These are phyloP conservation scores for Euzophera pinguis DNA, from an alignment of 2,888 invertebrate genomes.

Conservation along the genomic window DNA sequence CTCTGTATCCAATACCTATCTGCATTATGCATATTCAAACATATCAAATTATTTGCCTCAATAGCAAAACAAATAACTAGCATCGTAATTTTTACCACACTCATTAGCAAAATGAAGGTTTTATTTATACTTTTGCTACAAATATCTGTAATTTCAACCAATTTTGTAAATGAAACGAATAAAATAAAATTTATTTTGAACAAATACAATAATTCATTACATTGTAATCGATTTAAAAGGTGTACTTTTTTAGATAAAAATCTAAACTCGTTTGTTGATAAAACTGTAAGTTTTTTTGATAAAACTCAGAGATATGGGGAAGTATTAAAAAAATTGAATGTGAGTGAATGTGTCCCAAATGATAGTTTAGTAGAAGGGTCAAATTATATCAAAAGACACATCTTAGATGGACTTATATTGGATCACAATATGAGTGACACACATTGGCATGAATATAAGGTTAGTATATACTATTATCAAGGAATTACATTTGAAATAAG, in stretches of 20 bases:
- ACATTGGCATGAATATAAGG: slow-evolving; percentile 69
- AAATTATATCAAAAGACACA: slow-evolving; percentile 34
- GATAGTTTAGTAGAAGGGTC: slow-evolving; percentile 23
- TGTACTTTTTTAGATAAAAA: slow-evolving; percentile 15
- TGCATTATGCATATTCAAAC: no score
- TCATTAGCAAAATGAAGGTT: slow-evolving; percentile 29
- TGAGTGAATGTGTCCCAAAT: slow-evolving; percentile 38
- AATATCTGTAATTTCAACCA: slow-evolving; percentile 29
- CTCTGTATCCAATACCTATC: no score
- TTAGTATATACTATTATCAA: slow-evolving; percentile 26
- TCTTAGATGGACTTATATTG: slow-evolving; percentile 44
- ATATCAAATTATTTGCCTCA: no score
- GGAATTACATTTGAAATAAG: no score
- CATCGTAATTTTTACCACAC: no score
- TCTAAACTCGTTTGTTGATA: slow-evolving; percentile 32
- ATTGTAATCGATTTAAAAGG: slow-evolving; percentile 29
- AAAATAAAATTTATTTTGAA: slow-evolving; percentile 36
- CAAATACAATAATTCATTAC: slow-evolving; percentile 29
- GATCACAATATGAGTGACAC: slow-evolving; percentile 43
- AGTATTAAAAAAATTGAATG: slow-evolving; percentile 37
- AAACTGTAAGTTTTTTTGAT: slow-evolving; percentile 37
- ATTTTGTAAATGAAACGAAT: slow-evolving; percentile 34
- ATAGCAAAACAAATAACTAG: no score
- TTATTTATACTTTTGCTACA: slow-evolving; percentile 35
- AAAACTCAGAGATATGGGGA: slow-evolving; percentile 40